Evolutionary conservation across 1,140 invertebrate genomes (phyloP).

Genomic region (Papilio machaon): DNA sequence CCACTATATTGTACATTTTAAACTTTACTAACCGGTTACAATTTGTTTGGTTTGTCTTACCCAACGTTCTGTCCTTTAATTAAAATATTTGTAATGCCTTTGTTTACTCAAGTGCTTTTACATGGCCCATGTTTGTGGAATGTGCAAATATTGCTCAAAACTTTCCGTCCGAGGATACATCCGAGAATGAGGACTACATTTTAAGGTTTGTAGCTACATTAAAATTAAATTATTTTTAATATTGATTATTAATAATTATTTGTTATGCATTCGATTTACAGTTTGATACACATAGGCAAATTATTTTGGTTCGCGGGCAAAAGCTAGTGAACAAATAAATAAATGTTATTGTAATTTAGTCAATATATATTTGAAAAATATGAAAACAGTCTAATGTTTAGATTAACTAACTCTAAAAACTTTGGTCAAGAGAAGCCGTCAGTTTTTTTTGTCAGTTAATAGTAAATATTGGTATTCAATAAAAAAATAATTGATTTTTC

Average conservation of each 20-base stretch:
- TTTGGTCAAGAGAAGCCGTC: too few relatives aligned
- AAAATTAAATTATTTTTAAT: background rate
- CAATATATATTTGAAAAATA: too few relatives aligned
- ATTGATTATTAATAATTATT: background rate
- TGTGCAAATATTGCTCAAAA: slow-evolving; percentile 38
- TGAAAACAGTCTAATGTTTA: too few relatives aligned
- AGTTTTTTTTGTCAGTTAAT: too few relatives aligned
- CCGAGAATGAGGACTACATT: slow-evolving; percentile 4
- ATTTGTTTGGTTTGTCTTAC: slow-evolving; percentile 35
- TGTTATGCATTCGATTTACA: background rate
- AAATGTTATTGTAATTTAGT: background rate
- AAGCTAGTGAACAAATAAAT: background rate
- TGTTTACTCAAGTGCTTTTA: slow-evolving; percentile 40
- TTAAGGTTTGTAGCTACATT: background rate
- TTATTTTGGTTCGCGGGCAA: too few relatives aligned
- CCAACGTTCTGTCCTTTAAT: slow-evolving; percentile 38
- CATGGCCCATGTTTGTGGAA: slow-evolving; percentile 38
- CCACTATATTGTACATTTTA: background rate
- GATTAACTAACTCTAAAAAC: too few relatives aligned
- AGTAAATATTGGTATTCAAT: too few relatives aligned
- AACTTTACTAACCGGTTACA: slow-evolving; percentile 16
- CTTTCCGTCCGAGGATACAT: slow-evolving; percentile 20
- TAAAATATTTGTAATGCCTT: slow-evolving; percentile 38
- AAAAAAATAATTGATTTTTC: too few relatives aligned
- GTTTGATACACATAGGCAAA: too few relatives aligned